phyloP scores from a whole-genome alignment of 2,888 invertebrate genomes.

The Cheilosia soror region DNA sequence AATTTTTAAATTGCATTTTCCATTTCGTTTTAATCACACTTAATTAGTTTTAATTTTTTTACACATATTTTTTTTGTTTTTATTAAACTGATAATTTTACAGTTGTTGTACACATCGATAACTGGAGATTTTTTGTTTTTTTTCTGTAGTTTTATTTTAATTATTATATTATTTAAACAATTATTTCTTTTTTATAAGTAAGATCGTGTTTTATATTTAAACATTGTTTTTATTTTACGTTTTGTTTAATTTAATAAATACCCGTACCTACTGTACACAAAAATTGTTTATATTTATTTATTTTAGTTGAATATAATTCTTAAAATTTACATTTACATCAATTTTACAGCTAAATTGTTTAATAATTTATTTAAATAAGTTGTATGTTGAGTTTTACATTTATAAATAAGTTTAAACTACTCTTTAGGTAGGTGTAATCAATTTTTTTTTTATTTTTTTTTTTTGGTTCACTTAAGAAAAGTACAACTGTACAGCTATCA shows the following conservation, averaged over 20 bases:
- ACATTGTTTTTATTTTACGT: conserved; percentile 43
- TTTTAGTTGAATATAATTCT: conserved; percentile 50
- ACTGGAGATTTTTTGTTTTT: conserved; percentile 54
- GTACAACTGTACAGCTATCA: conserved; percentile 81
- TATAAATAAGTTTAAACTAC: conserved; percentile 64
- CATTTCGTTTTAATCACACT: conserved; percentile 77
- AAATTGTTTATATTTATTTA: conserved; percentile 46
- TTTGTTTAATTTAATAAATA: conserved; percentile 68
- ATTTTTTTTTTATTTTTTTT: conserved; percentile 58
- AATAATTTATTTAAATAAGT: conserved; percentile 76
- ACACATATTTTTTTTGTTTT: conserved; percentile 51
- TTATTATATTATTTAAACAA: conserved; percentile 72
- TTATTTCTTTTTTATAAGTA: conserved; percentile 61
- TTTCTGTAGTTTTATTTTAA: conserved; percentile 54
- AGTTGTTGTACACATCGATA: conserved; percentile 74
- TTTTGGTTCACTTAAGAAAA: conserved; percentile 75
- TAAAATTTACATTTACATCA: conserved; percentile 64
- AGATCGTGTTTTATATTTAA: conserved; percentile 65
- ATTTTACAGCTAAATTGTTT: conserved; percentile 70
- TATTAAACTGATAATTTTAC: conserved; percentile 66
- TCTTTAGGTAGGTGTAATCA: conserved; percentile 65
- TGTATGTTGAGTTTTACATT: conserved; percentile 42
- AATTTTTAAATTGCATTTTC: conserved; percentile 75
- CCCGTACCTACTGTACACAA: conserved; percentile 73
- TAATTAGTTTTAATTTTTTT: conserved; percentile 74